Evolutionary conservation across 1,140 invertebrate genomes (phyloP).

Genomic region (Megalopta genalis): DNA sequence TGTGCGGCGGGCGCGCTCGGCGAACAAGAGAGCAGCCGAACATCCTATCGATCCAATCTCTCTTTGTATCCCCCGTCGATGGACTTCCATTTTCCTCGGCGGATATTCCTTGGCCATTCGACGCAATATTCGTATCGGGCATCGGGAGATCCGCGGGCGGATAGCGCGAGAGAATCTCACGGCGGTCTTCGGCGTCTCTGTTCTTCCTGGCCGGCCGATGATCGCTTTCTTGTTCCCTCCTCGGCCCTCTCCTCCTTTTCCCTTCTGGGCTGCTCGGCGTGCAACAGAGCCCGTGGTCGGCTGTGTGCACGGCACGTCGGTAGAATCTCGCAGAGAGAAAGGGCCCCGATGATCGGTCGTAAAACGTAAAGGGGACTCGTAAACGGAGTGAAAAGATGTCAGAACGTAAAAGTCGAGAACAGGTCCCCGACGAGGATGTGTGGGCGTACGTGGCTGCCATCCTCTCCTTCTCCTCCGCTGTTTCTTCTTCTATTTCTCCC

Average conservation of each 20-base stretch:
- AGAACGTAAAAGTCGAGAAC: conserved; percentile 68
- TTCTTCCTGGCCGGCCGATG: conserved; percentile 28
- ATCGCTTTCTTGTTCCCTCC: conserved; percentile 39
- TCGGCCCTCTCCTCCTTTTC: background rate
- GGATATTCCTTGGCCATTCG: conserved; percentile 23
- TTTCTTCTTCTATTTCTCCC: conserved; percentile 11
- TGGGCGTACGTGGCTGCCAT: conserved; percentile 67
- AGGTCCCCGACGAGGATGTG: conserved; percentile 65
- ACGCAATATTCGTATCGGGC: conserved; percentile 29
- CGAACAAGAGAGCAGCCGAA: background rate
- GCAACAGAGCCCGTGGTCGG: conserved; percentile 1
- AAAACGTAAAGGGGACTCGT: conserved; percentile 73
- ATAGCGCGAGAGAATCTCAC: conserved; percentile 38
- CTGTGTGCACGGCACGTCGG: conserved; percentile 16
- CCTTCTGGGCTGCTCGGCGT: background rate
- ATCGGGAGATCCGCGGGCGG: conserved; percentile 34
- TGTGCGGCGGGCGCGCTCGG: background rate
- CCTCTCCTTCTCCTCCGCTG: background rate
- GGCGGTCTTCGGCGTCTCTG: conserved; percentile 22
- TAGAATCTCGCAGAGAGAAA: conserved; percentile 65
- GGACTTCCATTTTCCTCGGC: conserved; percentile 11
- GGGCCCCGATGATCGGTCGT: conserved; percentile 71
- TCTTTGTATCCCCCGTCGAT: background rate
- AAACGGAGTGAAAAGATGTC: conserved; percentile 70
- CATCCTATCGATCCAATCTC: background rate